Evolutionary conservation across 2,113 vertebrate species (phyloP).

Genomic region (Phylloscopus trochilus): DNA sequence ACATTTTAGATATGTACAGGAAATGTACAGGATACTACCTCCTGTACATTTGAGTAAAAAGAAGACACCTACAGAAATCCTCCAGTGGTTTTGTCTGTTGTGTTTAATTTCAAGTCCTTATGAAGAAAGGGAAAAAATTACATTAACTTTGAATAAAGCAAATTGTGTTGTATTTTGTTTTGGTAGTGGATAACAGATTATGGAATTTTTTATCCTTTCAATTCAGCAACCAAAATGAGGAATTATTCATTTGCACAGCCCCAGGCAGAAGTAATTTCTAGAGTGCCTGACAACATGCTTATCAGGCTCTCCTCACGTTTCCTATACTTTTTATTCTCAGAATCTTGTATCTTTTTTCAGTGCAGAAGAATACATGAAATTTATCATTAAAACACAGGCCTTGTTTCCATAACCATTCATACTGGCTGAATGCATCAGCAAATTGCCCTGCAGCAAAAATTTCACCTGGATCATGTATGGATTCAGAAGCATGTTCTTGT

Average conservation of each 20-base stretch:
- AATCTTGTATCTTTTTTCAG: background rate
- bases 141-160: background rate
- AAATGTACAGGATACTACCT: too few species aligned
- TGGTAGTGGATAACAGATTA: background rate
- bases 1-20: background rate
- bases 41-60: background rate
- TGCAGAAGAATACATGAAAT: background rate
- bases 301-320: background rate
- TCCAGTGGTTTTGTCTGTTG: background rate
- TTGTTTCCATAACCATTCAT: background rate
- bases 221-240: background rate
- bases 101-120: background rate
- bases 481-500: background rate
- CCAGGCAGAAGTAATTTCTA: slow-evolving; percentile 11
- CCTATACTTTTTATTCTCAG: background rate
- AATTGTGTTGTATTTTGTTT: background rate
- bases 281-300: background rate
- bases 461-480: background rate
- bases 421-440: background rate
- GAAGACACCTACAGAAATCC: background rate
- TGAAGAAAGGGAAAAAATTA: background rate
- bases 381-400: background rate
- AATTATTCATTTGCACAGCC: background rate
- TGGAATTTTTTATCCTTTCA: background rate
- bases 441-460: background rate